phyloP scores from a whole-genome alignment of 2,113 vertebrate genomes.

The Promerops cafer region DNA sequence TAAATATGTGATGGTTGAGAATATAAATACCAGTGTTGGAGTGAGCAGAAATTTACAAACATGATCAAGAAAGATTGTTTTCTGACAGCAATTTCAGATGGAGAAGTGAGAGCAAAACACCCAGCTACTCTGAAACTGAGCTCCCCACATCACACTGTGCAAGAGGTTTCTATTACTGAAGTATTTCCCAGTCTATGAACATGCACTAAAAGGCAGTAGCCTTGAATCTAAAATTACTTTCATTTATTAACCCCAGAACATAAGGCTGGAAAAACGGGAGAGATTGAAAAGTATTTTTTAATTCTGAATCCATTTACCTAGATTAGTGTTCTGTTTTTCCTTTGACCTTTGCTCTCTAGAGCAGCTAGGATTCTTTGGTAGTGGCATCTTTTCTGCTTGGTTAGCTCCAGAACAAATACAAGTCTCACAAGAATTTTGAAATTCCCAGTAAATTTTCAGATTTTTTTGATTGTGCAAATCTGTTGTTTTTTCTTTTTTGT shows the following conservation, averaged over 20 bases:
- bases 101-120: background rate
- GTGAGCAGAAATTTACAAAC: background rate
- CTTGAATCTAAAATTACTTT: background rate
- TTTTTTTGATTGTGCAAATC: background rate
- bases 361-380: background rate
- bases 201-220: background rate
- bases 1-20: background rate
- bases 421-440: background rate
- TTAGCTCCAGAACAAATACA: background rate
- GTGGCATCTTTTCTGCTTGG: background rate
- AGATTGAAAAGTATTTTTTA: background rate
- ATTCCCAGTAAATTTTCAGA: background rate
- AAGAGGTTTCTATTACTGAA: background rate
- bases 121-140: background rate
- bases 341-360: background rate
- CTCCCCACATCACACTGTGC: background rate
- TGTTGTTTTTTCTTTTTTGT: fast-evolving
- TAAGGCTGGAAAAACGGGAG: background rate
- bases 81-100: background rate
- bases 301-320: background rate
- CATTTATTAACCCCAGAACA: background rate
- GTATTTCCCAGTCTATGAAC: background rate
- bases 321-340: background rate
- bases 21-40: background rate
- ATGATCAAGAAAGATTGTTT: background rate